These are phyloP conservation scores for Ooceraea biroi DNA, from an alignment of 1,140 invertebrate species.

Conservation along the genomic window DNA sequence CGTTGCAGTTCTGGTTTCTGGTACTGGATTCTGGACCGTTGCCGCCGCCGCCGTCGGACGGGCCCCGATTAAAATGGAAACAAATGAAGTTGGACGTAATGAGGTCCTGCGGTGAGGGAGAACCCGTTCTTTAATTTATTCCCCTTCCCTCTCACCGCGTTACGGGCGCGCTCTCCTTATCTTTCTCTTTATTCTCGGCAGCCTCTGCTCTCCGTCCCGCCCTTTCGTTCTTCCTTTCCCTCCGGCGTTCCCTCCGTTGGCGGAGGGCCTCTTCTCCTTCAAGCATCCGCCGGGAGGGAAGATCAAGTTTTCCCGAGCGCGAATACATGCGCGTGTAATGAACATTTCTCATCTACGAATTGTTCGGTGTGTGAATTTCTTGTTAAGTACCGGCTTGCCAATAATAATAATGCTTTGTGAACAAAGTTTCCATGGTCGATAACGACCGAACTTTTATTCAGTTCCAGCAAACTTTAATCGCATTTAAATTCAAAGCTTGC, in stretches of 20 bases:
- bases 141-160: conserved; percentile 60
- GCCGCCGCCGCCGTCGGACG: conserved; percentile 58
- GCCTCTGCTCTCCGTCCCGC: conserved; percentile 8
- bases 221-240: conserved; percentile 27
- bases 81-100: conserved; percentile 82
- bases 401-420: too few relatives aligned
- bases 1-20: conserved; percentile 74
- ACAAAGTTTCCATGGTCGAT: neutral
- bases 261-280: conserved; percentile 26
- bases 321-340: neutral
- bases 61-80: conserved; percentile 81
- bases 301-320: conserved; percentile 72
- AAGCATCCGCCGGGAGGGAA: conserved; percentile 32
- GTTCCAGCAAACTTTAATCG: neutral
- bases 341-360: conserved; percentile 17
- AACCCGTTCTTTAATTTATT: conserved; percentile 84
- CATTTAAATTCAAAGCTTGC: conserved; percentile 6
- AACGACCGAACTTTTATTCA: neutral
- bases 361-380: neutral
- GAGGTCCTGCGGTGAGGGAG: conserved; percentile 80
- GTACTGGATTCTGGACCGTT: conserved; percentile 73
- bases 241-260: conserved; percentile 9
- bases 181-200: conserved; percentile 45
- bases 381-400: too few relatives aligned
- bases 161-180: conserved; percentile 59